Evolutionary conservation across 2,888 invertebrate genomes (phyloP), one percentile per base, ranked within the genome.

Genomic region (Lasius platythorax): DNA sequence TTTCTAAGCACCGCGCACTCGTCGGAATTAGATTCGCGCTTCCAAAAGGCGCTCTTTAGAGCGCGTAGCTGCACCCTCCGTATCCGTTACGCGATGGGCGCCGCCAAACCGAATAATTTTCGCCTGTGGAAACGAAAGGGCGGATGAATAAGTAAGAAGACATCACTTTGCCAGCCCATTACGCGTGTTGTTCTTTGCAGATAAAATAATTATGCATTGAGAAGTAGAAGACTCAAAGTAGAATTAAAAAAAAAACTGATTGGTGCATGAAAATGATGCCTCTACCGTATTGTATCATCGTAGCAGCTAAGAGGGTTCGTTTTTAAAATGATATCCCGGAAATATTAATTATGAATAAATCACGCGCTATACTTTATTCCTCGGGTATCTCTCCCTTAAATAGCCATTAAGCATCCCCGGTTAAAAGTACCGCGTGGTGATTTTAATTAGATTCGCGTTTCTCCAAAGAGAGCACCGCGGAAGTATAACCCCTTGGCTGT

Each of bases 81-180:
- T 33, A 66, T 82, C 66, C 73, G 78, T 58, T 72, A 70, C 56
- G 56, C 56, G 56, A 46, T 37, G 50, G 18, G 50, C 37, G 40
- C 33, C 43, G 68, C 11, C 46, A 78, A 78, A 58, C 86, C 85
- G 84, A 87, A 88, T 91, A 91, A 91, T 91, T 92, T 91, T 91
- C 91, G 91, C 89, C 88, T 90, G 89, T 87, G 83, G 89, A 91
- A 92, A 92, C 92, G 93, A 92, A 92, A 92, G 92, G 90, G 88
- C 91, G 89, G 92, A 94, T 94, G 93, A 95, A 95, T 94, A 94
- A 94, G 92, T 94, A 93, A 94, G 92, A 92, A 92, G 93, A 94
- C 93, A 92, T 94, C 91, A 92, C 91, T 93, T 93, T 93, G 87
- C 84, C 74, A 92, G 93, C 91, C 89, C 90, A 92, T 92, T 93